These are phyloP conservation scores for Bolinopsis microptera DNA, from an alignment of 37 sponge, comb jelly and placozoan species.

Conservation along the genomic window DNA sequence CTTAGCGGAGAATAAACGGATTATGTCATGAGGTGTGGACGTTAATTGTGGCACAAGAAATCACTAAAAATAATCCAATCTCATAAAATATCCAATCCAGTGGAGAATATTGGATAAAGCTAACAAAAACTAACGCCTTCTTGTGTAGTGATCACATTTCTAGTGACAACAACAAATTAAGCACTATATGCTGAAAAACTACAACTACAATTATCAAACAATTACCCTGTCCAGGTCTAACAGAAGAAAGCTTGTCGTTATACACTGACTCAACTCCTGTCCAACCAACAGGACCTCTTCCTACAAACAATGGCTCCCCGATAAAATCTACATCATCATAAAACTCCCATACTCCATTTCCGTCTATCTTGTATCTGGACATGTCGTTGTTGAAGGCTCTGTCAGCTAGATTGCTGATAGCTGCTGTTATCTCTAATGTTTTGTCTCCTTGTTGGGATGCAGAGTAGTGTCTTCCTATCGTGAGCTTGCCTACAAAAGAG, in stretches of 20 bases:
- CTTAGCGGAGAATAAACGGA: too few species aligned
- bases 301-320: background rate
- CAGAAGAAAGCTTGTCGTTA: background rate
- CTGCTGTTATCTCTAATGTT: background rate
- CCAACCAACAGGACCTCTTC: background rate
- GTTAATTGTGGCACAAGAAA: too few species aligned
- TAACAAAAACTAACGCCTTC: too few species aligned
- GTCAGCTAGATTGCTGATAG: background rate
- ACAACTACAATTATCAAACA: too few species aligned
- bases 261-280: background rate
- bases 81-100: too few species aligned
- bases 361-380: background rate
- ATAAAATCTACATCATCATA: background rate
- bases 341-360: background rate
- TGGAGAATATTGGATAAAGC: too few species aligned
- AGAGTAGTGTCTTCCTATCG: background rate
- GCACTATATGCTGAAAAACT: too few species aligned
- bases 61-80: too few species aligned
- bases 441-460: background rate
- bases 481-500: too few species aligned
- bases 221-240: background rate
- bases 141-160: too few species aligned
- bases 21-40: too few species aligned
- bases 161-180: too few species aligned
- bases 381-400: background rate